Evolutionary conservation across 2,113 vertebrate genomes (phyloP).

Genomic region (Halcyon malimbica): DNA sequence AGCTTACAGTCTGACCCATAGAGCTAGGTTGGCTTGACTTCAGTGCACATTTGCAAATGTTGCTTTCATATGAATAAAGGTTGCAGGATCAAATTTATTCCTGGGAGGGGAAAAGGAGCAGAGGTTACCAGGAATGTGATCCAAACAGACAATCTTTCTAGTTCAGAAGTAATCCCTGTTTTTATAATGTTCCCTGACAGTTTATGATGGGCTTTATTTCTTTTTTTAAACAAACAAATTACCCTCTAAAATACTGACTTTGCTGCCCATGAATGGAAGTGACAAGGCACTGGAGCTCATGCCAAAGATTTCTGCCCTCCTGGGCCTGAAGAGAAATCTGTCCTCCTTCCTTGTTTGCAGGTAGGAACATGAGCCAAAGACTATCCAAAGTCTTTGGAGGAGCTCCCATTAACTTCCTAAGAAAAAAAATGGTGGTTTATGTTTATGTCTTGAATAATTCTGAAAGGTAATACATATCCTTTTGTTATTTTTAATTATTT

Average conservation of each 20-base stretch:
- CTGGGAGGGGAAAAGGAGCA: not conserved
- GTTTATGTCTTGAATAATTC: not conserved
- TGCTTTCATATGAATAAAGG: not conserved
- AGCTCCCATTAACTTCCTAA: not conserved
- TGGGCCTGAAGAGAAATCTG: not conserved
- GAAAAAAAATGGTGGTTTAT: not conserved
- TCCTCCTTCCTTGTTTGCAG: not conserved
- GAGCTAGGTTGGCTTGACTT: not conserved
- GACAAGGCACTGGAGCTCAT: not conserved
- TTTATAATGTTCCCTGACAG: not conserved
- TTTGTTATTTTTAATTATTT: not conserved
- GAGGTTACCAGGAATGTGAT: not conserved
- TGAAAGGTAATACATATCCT: not conserved
- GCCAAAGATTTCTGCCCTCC: not conserved
- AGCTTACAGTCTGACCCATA: not conserved
- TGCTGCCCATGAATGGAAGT: not conserved
- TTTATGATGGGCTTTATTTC: not conserved
- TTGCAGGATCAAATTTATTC: not conserved
- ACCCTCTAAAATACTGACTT: not conserved
- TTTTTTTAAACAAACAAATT: constrained; percentile 1
- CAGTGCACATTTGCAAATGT: not conserved
- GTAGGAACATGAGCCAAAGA: not conserved
- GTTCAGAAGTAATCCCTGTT: not conserved
- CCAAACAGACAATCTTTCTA: not conserved
- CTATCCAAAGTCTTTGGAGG: not conserved